Evolutionary conservation across 2,888 invertebrate genomes (phyloP).

Genomic region (Malachius bipustulatus): DNA sequence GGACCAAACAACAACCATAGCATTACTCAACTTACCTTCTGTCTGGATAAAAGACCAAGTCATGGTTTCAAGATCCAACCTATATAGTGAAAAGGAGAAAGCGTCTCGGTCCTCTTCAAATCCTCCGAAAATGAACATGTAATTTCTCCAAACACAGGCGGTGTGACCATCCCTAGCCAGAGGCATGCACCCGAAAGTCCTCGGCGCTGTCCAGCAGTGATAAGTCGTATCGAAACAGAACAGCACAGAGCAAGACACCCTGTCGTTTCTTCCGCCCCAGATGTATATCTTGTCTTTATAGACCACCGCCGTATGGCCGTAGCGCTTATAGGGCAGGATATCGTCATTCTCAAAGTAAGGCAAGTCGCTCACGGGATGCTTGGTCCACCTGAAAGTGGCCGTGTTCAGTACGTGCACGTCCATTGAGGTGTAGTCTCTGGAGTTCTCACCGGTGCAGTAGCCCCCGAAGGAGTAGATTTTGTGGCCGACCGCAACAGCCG

Average conservation of each 20-base stretch:
- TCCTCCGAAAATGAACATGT: constrained; percentile 86
- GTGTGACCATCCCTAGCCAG: constrained; percentile 85
- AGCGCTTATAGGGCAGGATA: constrained; percentile 67
- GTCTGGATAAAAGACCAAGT: constrained; percentile 56
- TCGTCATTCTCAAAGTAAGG: constrained; percentile 38
- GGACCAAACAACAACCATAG: too few relatives aligned
- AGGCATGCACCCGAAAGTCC: constrained; percentile 57
- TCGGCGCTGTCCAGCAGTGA: constrained; percentile 54
- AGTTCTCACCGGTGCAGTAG: constrained; percentile 77
- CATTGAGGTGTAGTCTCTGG: constrained; percentile 62
- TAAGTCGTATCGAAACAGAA: constrained; percentile 70
- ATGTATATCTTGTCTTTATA: constrained; percentile 68
- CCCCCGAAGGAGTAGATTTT: constrained; percentile 86
- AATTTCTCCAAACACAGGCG: constrained; percentile 64
- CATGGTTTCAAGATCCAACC: constrained; percentile 59
- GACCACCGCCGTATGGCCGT: constrained; percentile 84
- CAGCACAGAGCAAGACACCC: constrained; percentile 64
- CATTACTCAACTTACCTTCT: constrained; percentile 38
- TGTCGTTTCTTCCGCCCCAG: constrained; percentile 90
- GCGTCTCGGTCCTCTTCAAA: constrained; percentile 74
- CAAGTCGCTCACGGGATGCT: constrained; percentile 41
- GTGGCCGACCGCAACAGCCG: constrained; percentile 69
- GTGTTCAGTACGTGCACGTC: constrained; percentile 80
- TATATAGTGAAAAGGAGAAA: constrained; percentile 69
- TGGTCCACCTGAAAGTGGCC: constrained; percentile 50